These are phyloP conservation scores for Pelobates cultripes DNA, from an alignment of 2,797 vertebrate genomes.

Conservation along the genomic window DNA sequence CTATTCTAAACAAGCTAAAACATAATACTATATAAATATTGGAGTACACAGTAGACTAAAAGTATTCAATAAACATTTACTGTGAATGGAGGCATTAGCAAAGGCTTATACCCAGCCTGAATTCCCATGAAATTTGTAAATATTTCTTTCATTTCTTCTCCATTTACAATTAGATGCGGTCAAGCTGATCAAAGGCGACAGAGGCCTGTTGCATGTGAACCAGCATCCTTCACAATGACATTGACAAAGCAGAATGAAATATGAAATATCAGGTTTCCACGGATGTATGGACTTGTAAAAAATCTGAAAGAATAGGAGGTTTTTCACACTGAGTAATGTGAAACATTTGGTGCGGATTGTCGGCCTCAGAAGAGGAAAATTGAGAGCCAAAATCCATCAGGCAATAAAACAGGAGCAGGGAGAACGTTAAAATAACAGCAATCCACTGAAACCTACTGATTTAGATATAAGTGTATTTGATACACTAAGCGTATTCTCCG, in stretches of 20 bases:
- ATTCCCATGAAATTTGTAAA: constrained; percentile 99
- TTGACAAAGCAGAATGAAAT: constrained; percentile 99
- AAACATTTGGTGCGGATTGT: constrained; percentile 99
- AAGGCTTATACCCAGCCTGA: constrained; percentile 83
- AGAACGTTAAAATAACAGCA: constrained; percentile 79
- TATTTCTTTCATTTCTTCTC: constrained; percentile 99
- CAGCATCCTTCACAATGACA: constrained; percentile 95
- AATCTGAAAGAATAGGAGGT: constrained; percentile 94
- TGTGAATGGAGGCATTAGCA: constrained; percentile 82
- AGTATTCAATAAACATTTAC: constrained; percentile 81
- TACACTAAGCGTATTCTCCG: constrained; percentile 53
- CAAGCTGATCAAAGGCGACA: constrained; percentile 93
- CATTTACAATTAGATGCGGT: constrained; percentile 95
- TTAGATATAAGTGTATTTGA: constrained; percentile 78
- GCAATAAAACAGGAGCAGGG: constrained; percentile 87
- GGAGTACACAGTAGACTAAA: constrained; percentile 73
- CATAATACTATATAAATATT: constrained; percentile 75
- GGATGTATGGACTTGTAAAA: constrained; percentile 98
- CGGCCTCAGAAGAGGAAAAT: constrained; percentile 83
- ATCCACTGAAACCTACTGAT: constrained; percentile 75
- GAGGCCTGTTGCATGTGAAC: constrained; percentile 95
- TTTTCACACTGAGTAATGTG: constrained; percentile 99
- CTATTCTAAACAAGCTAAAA: constrained; percentile 67
- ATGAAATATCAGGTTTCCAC: constrained; percentile 99
- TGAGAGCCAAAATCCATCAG: constrained; percentile 81